Base-by-base conservation (phyloP, 1,140 invertebrate genomes). In the Mactra quadrangularis region DNA sequence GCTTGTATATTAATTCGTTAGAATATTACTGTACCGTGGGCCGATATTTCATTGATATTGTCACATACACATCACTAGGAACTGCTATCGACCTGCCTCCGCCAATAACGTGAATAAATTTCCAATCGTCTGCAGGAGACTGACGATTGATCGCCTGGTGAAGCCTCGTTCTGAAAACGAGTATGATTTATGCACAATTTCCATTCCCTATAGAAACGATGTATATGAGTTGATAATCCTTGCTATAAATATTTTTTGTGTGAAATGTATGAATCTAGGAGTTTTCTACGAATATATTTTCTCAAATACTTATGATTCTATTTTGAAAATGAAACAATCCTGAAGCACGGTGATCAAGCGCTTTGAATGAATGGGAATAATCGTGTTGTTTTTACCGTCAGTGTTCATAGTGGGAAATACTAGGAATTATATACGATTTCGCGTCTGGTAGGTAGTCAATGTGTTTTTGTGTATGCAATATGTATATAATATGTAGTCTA, bases 141-240 rank as follows among this genome's bases (percentile, higher is more conserved):
- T 62, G 57, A 78, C 41, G 50, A 78, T 78, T 68, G 76, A 78
- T 78, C 76, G 76, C 50, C 47, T 66, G 45, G 41, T 78, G 35
- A 33, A 53, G 76, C 76, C 76, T 78, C 76, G 76, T 38, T 78
- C 52, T 78, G 60, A 45, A 59, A 78, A 66, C 76, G 76, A 78
- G 76, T 35, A 53, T 78, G 76, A 78, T 78, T 78, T 78, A 78
- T 78, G 76, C 76, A 78, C 76, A 68, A 68, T 47, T 55, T 64
- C 62, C 60, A 64, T 78, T 78, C 38, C 76, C 64, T 59, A 50
- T 50, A 66, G 50, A 59, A 78, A 78, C 50, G 59, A 59, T 66
- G 64, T 78, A 62, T 77, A 78, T 78, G 59, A 78, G 68, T 68
- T 78, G 76, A 55, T 78, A 68, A 78, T 68, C 64, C 31, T 27